Evolutionary conservation across 92 coral and sea anemone genomes (phyloP), one percentile per base, ranked within the genome.

Genomic region (Umimayanthus chanpuru): DNA sequence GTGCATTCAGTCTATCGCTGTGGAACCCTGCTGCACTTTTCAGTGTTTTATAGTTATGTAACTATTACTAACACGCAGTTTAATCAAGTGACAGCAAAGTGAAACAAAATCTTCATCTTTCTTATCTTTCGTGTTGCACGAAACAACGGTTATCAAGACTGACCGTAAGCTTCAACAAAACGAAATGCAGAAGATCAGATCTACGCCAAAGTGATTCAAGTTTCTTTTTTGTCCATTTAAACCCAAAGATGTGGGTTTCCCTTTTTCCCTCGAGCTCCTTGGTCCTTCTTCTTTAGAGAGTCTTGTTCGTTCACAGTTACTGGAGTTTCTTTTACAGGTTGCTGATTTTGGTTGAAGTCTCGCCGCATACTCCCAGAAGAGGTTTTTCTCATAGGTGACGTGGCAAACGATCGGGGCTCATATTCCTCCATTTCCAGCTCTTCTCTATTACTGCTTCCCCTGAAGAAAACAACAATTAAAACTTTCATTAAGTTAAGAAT

Each of bases 241-340:
- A 83, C 77, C 87, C 87, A 83, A 83, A 83, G 87, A 53, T 83
- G 65, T 20, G 68, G 68, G 6, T 83, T 83, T n/a, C 32, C 87
- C n/a, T 83, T 83, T 15, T 70, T 83, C 44, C 30, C 87, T 9
- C 84, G 66, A 56, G 84, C 38, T 58, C 26, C 87, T 43, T 49
- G 44, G 26, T 79, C 67, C 41, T 25, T 65, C 74, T 4, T 81
- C 55, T 30, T 28, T 39, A 74, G 44, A 43, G 85, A 81, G 29
- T 61, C 18, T 67, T 65, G 71, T n/a, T 70, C 86, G 44, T 81
- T 81, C 32, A 39, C 53, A 11, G 41, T 44, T 5, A 71, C 87
- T 8, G 87, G 87, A 10, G 87, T 71, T 32, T 83, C 87, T 28
- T 74, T 43, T 1, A 83, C 77, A 1, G 78, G 65, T 12, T 49